These are phyloP conservation scores for Neostethus bicornis DNA, from an alignment of 2,797 vertebrate species.

Conservation along the genomic window DNA sequence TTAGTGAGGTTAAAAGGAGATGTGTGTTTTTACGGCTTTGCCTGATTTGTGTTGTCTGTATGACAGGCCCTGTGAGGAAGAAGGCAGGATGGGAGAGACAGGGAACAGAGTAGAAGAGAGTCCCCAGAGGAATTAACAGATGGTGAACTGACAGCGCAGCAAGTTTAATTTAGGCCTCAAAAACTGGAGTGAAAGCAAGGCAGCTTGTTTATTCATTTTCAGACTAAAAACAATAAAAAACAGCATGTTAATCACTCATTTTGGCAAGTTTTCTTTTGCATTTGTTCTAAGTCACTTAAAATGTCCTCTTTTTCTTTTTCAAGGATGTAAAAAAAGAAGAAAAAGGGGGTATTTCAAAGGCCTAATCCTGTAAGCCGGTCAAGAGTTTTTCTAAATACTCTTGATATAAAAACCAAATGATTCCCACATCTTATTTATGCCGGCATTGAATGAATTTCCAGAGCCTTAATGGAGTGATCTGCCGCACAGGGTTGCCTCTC, in stretches of 20 bases:
- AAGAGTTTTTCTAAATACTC: constrained; percentile 30
- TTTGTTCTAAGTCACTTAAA: constrained; percentile 17
- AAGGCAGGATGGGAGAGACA: constrained; percentile 82
- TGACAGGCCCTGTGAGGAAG: constrained; percentile 84
- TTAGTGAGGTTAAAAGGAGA: constrained; percentile 37
- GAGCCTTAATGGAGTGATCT: constrained; percentile 51
- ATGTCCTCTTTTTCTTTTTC: background rate
- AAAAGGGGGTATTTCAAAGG: background rate
- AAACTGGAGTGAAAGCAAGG: constrained; percentile 45
- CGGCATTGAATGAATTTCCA: constrained; percentile 35
- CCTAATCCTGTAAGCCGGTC: constrained; percentile 24
- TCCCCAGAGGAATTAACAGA: constrained; percentile 65
- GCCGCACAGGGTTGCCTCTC: constrained; percentile 67
- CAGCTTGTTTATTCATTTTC: constrained; percentile 40
- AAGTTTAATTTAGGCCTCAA: constrained; percentile 69
- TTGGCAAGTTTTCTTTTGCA: constrained; percentile 11
- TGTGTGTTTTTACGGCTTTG: constrained; percentile 71
- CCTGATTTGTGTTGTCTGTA: constrained; percentile 89
- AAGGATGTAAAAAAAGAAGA: background rate
- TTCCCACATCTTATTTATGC: constrained; percentile 39
- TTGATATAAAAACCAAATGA: constrained; percentile 18
- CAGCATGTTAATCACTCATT: constrained; percentile 2
- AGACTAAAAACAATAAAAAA: constrained; percentile 22
- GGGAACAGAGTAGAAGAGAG: constrained; percentile 62
- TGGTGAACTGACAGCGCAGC: constrained; percentile 67